Conservation (phyloP, 92 coral and sea anemone species). For the Meandrina meandrites region DNA sequence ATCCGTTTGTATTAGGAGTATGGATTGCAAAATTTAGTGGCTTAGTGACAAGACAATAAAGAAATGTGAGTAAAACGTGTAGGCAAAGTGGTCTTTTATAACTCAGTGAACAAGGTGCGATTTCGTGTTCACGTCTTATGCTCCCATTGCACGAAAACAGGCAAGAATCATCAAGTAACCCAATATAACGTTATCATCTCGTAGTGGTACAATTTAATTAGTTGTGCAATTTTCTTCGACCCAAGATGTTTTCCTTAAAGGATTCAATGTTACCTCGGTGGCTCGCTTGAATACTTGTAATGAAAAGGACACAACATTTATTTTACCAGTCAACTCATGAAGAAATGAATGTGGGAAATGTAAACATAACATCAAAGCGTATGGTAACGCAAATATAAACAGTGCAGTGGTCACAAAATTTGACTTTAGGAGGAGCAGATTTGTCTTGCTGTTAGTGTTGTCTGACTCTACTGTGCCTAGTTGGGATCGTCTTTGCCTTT, state of each 20-base stretch:
- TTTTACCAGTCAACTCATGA: neutral
- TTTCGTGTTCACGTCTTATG: too few species aligned
- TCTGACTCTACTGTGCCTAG: neutral
- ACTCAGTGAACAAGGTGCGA: too few species aligned
- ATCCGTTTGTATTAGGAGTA: too few species aligned
- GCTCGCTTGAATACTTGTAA: neutral
- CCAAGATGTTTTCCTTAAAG: neutral
- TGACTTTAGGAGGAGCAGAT: neutral
- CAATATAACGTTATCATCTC: neutral
- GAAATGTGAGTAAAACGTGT: too few species aligned
- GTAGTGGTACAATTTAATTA: neutral
- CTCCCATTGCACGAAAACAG: neutral
- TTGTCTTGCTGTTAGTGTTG: neutral
- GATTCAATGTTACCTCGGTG: neutral
- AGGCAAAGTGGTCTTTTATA: too few species aligned
- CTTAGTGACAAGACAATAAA: too few species aligned
- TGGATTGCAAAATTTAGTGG: too few species aligned
- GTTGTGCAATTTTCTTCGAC: neutral
- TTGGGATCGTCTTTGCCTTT: neutral
- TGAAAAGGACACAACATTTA: neutral
- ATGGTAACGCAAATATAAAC: neutral
- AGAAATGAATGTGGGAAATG: neutral
- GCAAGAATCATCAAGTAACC: neutral
- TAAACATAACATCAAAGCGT: neutral
- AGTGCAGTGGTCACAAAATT: neutral